Conservation (phyloP, 2,888 invertebrate species). For the Erynnis tages region DNA sequence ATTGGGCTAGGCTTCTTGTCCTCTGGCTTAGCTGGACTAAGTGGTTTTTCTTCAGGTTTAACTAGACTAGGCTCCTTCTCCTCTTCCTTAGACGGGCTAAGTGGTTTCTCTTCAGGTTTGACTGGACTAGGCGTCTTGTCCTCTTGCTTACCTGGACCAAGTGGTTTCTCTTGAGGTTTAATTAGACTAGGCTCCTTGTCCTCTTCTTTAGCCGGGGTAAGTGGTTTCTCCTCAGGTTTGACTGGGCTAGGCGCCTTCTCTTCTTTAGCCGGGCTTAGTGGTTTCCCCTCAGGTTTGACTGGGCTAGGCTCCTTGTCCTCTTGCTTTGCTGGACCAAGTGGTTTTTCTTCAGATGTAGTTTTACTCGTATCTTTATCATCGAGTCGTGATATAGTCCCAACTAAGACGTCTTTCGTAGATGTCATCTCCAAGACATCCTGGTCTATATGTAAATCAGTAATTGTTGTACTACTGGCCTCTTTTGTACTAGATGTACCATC, state of each 20-base stretch:
- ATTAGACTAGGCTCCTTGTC: not conserved
- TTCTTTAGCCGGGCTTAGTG: not conserved
- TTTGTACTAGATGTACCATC: conserved; percentile 22
- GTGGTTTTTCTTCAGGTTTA: not conserved
- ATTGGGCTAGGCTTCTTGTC: not conserved
- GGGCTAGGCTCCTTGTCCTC: not conserved
- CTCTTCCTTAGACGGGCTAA: too few species aligned
- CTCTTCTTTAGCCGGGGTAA: too few species aligned
- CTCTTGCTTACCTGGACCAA: too few species aligned
- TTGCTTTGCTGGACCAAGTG: not conserved
- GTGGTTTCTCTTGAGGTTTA: not conserved
- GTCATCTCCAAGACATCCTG: conserved; percentile 19
- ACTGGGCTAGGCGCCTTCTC: not conserved
- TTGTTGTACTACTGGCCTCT: conserved; percentile 21
- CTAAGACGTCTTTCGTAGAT: conserved; percentile 19
- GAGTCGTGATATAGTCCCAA: conserved; percentile 24
- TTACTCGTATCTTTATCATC: not conserved
- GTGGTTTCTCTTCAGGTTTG: too few species aligned
- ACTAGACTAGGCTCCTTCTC: not conserved
- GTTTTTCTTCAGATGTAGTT: not conserved
- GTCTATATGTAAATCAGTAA: conserved; percentile 19
- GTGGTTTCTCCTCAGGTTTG: not conserved
- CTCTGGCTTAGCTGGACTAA: not conserved
- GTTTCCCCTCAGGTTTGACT: not conserved
- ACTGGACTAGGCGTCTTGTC: not conserved